Evolutionary conservation across 2,113 vertebrate species (phyloP).

Genomic region (Tachysurus vachellii): DNA sequence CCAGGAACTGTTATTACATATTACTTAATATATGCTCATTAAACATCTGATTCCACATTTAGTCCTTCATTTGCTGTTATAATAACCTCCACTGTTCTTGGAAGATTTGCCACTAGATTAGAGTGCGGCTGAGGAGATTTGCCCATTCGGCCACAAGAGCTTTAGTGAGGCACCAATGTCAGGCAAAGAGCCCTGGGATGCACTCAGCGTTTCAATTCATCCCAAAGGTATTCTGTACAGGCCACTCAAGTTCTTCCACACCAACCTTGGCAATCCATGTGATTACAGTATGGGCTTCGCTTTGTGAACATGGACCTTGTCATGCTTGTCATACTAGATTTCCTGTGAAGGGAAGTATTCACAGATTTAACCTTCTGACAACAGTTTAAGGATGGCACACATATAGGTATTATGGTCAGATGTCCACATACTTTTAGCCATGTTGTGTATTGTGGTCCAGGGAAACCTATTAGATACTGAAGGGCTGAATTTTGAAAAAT

Average conservation of each 20-base stretch:
- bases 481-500: background rate
- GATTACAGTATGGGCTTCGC: no score
- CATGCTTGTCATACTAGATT: no score
- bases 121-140: background rate
- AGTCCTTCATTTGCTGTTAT: background rate
- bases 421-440: background rate
- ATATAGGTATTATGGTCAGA: background rate
- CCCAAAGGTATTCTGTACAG: background rate
- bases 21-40: background rate
- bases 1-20: background rate
- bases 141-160: background rate
- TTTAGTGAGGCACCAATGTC: background rate
- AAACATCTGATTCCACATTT: background rate
- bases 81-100: background rate
- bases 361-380: no score
- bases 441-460: no score
- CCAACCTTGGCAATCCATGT: no score
- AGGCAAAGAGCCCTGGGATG: background rate
- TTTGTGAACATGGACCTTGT: no score
- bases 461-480: background rate
- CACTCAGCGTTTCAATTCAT: background rate
- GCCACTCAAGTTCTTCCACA: no score
- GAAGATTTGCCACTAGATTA: background rate
- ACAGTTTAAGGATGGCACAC: background rate
- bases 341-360: no score